A percentile compares a stretch with the other conserved stretches of the same genome.
These are phyloP conservation scores for Ptilonorhynchus violaceus DNA, from an alignment of 2,113 vertebrate species.

Conservation along the genomic window DNA sequence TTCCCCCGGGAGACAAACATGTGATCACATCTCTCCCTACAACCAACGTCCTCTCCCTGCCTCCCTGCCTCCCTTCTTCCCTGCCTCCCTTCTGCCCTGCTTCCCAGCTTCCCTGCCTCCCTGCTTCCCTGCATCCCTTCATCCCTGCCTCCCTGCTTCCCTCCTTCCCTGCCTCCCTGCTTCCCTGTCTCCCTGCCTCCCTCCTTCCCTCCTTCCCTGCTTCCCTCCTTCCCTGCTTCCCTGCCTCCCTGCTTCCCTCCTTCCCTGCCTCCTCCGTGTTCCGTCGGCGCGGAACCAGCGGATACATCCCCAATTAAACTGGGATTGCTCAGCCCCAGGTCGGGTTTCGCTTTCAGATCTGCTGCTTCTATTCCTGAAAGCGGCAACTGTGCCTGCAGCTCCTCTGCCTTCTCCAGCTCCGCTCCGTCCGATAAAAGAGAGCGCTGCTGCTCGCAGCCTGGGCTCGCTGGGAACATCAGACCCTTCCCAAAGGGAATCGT, in stretches of 20 bases:
- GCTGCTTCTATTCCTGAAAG: constrained; percentile 26
- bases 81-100: too few species aligned
- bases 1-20: neutral
- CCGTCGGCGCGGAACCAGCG: neutral
- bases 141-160: too few species aligned
- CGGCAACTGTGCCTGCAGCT: neutral
- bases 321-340: neutral
- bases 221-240: too few species aligned
- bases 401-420: neutral
- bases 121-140: too few species aligned
- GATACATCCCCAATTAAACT: constrained; percentile 29
- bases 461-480: neutral
- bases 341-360: neutral
- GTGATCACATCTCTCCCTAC: neutral
- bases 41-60: neutral
- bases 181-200: too few species aligned
- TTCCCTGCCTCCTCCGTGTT: neutral
- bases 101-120: too few species aligned
- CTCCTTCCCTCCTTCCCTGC: too few species aligned
- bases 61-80: too few species aligned
- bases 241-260: neutral
- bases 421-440: neutral
- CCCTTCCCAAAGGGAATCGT: neutral
- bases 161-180: too few species aligned
- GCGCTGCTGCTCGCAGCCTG: neutral